Evolutionary conservation across 2,888 invertebrate genomes (phyloP).

Genomic region (Sycophila texana): DNA sequence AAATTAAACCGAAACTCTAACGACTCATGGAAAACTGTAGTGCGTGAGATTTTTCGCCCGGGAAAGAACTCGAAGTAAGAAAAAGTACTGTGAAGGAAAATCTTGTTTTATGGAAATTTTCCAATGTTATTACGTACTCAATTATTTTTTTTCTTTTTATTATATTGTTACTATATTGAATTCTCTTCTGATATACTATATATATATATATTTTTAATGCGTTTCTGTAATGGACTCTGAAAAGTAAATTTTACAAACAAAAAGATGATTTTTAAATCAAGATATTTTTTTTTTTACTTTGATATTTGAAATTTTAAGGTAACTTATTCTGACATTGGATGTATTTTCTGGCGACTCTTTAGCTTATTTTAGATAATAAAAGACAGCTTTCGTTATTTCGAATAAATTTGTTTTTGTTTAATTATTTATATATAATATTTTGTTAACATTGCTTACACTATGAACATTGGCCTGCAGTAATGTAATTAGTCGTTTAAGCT

Average conservation of each 20-base stretch:
- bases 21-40: not conserved
- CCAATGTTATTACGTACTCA: not conserved
- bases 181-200: not conserved
- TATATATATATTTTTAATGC: conserved; percentile 9
- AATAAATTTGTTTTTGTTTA: conserved; percentile 35
- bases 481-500: conserved; percentile 27
- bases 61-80: conserved; percentile 13
- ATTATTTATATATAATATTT: conserved; percentile 38
- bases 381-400: conserved; percentile 37
- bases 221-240: conserved; percentile 9
- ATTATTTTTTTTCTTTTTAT: conserved; percentile 16
- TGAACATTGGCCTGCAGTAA: conserved; percentile 26
- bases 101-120: not conserved
- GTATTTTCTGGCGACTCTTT: conserved; percentile 14
- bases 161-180: conserved; percentile 1
- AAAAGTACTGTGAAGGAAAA: not conserved
- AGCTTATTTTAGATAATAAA: conserved; percentile 7
- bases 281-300: conserved; percentile 14
- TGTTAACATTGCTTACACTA: conserved; percentile 34
- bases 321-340: conserved; percentile 16
- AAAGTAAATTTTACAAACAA: conserved; percentile 17
- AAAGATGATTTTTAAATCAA: conserved; percentile 36
- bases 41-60: conserved; percentile 13
- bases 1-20: conserved; percentile 28
- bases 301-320: conserved; percentile 28